Evolutionary conservation across 2,113 vertebrate species (phyloP).

Genomic region (Entelurus aequoreus): DNA sequence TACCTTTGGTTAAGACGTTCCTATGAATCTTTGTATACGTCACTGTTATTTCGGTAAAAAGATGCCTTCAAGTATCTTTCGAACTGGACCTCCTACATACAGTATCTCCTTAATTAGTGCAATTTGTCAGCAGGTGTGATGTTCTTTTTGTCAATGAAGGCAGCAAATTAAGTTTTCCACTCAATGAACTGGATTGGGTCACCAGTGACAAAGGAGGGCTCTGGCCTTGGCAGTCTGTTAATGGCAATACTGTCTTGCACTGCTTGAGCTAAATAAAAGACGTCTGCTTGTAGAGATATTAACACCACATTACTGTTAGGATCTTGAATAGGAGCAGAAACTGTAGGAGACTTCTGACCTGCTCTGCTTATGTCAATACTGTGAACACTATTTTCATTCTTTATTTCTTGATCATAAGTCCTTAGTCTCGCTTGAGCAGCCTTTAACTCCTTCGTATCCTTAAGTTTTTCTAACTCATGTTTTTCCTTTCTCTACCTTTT

Average conservation of each 20-base stretch:
- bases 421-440: background rate
- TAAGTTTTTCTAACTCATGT: too few species aligned
- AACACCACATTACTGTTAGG: background rate
- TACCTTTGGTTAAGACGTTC: constrained; percentile 1
- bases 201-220: background rate
- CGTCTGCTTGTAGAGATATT: background rate
- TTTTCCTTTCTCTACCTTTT: too few species aligned
- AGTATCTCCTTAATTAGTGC: background rate
- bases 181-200: too few species aligned
- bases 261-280: constrained; percentile 1
- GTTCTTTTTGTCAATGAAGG: background rate
- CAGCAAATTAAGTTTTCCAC: too few species aligned
- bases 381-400: background rate
- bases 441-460: background rate
- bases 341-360: background rate
- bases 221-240: too few species aligned
- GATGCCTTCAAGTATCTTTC: too few species aligned
- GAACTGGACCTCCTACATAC: too few species aligned
- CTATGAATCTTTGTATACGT: background rate
- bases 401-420: constrained; percentile 11
- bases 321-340: background rate
- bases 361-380: background rate
- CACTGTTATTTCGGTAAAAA: too few species aligned
- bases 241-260: constrained; percentile 15
- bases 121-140: too few species aligned